These are phyloP conservation scores for Pseudopipra pipra DNA, from an alignment of 2,113 vertebrate species.

Conservation along the genomic window DNA sequence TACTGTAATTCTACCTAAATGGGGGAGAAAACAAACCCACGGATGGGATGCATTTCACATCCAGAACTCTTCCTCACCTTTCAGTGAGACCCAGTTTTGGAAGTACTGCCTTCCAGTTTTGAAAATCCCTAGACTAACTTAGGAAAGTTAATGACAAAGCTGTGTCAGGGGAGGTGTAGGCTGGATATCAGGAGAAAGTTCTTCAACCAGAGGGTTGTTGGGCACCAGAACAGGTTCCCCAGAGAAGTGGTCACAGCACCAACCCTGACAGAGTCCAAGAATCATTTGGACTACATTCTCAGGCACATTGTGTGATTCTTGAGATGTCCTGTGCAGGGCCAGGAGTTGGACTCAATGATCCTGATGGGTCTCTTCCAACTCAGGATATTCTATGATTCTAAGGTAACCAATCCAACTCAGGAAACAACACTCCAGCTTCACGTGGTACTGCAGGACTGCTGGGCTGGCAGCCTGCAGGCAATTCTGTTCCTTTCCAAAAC, in stretches of 20 bases:
- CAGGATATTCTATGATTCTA: neutral
- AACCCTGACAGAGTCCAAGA: neutral
- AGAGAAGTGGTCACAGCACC: neutral
- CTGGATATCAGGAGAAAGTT: neutral
- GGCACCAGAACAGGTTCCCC: neutral
- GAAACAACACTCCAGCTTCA: neutral
- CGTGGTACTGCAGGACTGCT: rapidly evolving
- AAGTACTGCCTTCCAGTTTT: neutral
- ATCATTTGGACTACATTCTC: neutral
- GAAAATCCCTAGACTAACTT: neutral
- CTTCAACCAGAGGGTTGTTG: neutral
- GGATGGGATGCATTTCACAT: neutral
- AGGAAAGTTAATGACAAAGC: neutral
- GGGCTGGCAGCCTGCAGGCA: neutral
- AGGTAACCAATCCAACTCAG: neutral
- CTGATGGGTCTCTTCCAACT: neutral
- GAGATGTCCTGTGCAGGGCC: neutral
- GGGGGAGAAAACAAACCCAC: neutral
- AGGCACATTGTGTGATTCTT: neutral
- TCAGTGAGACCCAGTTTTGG: neutral
- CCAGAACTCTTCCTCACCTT: neutral
- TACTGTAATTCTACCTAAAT: neutral
- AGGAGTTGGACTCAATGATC: neutral
- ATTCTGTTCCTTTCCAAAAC: neutral
- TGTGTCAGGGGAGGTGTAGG: neutral